These are phyloP conservation scores for Taurulus bubalis DNA, from an alignment of 2,113 vertebrate species.

Conservation along the genomic window DNA sequence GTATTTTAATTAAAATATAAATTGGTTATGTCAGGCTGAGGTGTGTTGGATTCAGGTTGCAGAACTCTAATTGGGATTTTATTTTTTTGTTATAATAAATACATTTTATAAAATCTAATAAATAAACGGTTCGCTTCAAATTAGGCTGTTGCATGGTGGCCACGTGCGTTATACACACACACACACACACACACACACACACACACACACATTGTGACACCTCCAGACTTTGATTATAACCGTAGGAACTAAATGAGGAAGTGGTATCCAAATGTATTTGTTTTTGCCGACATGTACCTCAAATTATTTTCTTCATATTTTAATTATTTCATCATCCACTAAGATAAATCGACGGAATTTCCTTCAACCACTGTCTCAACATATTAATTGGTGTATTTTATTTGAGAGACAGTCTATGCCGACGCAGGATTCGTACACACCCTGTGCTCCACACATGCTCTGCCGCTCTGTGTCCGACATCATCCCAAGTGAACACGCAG, in stretches of 20 bases:
- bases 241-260: not conserved
- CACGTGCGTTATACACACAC: not conserved
- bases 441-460: not conserved
- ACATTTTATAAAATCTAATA: not conserved
- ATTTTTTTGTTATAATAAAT: not conserved
- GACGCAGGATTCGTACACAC: not conserved
- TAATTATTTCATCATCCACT: not conserved
- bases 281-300: not conserved
- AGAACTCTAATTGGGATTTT: not conserved
- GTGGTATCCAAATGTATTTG: not conserved
- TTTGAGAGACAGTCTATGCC: not conserved
- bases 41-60: not conserved
- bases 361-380: not conserved
- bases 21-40: not conserved
- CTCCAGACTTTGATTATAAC: not conserved
- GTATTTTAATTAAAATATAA: not conserved
- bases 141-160: not conserved
- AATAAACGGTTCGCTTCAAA: not conserved
- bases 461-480: constrained; percentile 3
- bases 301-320: not conserved
- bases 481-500: constrained; percentile 14
- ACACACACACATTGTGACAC: not conserved
- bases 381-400: not conserved
- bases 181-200: not conserved
- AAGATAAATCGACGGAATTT: constrained; percentile 2